Evolutionary conservation across 2,888 invertebrate species (phyloP).

Genomic region (Nephrotoma guestfalica): DNA sequence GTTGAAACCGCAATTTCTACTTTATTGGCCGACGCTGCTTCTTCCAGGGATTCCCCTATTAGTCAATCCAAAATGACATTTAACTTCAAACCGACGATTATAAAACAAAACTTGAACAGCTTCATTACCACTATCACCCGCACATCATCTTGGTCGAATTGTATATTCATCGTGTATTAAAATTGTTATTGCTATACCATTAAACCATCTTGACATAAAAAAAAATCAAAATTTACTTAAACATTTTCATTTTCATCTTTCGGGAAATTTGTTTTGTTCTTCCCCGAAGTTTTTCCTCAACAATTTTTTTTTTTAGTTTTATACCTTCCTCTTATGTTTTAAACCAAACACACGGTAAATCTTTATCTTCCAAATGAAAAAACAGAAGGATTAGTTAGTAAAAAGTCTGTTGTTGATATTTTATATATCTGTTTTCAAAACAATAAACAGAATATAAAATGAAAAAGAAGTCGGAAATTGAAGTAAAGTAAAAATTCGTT

Average conservation of each 20-base stretch:
- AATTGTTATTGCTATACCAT: not conserved
- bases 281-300: too few species aligned
- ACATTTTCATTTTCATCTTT: not conserved
- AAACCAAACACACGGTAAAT: not conserved
- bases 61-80: too few species aligned
- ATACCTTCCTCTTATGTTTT: not conserved
- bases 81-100: too few species aligned
- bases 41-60: too few species aligned
- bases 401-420: not conserved
- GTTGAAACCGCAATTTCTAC: too few species aligned
- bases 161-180: not conserved
- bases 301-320: not conserved
- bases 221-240: not conserved
- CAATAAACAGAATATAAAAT: not conserved
- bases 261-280: not conserved
- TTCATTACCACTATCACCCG: not conserved
- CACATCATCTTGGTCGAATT: not conserved
- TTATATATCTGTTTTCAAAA: not conserved
- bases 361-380: not conserved
- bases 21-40: too few species aligned
- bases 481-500: not conserved
- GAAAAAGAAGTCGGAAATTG: not conserved
- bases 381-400: not conserved
- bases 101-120: not conserved
- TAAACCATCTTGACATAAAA: not conserved